Percentiles rank a stretch among this genome's conserved stretches.
phyloP scores from a whole-genome alignment of 1,140 invertebrate genomes.

The Leptinotarsa defecta region DNA sequence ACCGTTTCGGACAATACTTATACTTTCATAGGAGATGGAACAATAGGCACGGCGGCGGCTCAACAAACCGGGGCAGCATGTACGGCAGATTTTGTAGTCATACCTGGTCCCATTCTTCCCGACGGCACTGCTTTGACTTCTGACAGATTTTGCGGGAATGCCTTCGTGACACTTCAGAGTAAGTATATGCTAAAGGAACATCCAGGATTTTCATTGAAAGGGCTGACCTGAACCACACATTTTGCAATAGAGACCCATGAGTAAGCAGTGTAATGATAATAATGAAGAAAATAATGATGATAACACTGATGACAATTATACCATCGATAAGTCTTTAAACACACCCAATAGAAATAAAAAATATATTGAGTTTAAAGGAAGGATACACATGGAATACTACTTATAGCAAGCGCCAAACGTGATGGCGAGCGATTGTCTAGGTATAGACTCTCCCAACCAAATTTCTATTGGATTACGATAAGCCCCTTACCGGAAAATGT shows the following conservation, averaged over 20 bases:
- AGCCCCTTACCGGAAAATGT: no score
- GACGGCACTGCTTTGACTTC: conserved; percentile 51
- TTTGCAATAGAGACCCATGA: neutral
- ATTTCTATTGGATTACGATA: no score
- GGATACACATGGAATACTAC: no score
- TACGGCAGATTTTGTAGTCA: conserved; percentile 73
- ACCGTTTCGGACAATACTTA: conserved; percentile 67
- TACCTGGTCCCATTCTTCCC: conserved; percentile 65
- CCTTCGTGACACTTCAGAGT: conserved; percentile 63
- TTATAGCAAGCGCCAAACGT: no score
- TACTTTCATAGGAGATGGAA: conserved; percentile 54
- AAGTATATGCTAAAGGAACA: neutral
- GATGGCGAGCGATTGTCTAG: no score
- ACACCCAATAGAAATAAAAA: no score
- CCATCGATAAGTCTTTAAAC: no score
- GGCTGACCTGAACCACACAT: neutral
- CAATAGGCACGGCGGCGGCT: conserved; percentile 62
- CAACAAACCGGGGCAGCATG: conserved; percentile 63
- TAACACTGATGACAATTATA: no score
- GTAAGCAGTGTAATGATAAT: neutral
- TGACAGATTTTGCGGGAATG: conserved; percentile 77
- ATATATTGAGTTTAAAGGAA: no score
- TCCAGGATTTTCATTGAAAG: no score
- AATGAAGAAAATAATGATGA: neutral
- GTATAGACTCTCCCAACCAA: no score